Evolutionary conservation across 2,888 invertebrate genomes (phyloP).

Genomic region (Sinopyrophorus schimmeli): DNA sequence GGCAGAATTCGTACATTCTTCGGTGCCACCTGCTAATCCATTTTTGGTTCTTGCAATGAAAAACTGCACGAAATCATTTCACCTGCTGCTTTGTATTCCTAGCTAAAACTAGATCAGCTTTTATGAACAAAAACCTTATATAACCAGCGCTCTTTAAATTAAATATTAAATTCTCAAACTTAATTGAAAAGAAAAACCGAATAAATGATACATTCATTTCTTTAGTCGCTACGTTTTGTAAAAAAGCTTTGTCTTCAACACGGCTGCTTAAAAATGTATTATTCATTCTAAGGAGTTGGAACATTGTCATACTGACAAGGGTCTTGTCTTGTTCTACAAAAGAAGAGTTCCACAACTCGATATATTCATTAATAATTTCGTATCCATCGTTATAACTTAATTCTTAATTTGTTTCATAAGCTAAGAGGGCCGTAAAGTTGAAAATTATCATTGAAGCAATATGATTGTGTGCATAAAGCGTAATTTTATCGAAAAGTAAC

Average conservation of each 20-base stretch:
- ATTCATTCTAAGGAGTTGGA: slow-evolving; percentile 27
- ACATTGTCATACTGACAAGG: slow-evolving; percentile 28
- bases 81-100: slow-evolving; percentile 40
- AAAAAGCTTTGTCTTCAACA: slow-evolving; percentile 13
- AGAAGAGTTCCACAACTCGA: slow-evolving; percentile 22
- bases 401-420: slow-evolving; percentile 23
- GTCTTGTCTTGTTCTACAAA: slow-evolving; percentile 21
- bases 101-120: slow-evolving; percentile 28
- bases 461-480: slow-evolving; percentile 21
- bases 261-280: slow-evolving; percentile 27
- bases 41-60: slow-evolving; percentile 34
- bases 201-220: slow-evolving; percentile 17
- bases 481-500: slow-evolving; percentile 19
- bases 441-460: slow-evolving; percentile 15
- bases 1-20: slow-evolving; percentile 36
- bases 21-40: slow-evolving; percentile 35
- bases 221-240: slow-evolving; percentile 9
- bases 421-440: slow-evolving; percentile 22
- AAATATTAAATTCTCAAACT: slow-evolving; percentile 23
- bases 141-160: slow-evolving; percentile 18
- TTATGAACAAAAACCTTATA: slow-evolving; percentile 16
- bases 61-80: slow-evolving; percentile 27
- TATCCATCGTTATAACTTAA: slow-evolving; percentile 28
- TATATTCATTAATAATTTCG: slow-evolving; percentile 30
- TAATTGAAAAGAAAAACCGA: slow-evolving; percentile 22